These are phyloP conservation scores for Rhinolophus sinicus DNA, from an alignment of 2,113 vertebrate species.

Conservation along the genomic window DNA sequence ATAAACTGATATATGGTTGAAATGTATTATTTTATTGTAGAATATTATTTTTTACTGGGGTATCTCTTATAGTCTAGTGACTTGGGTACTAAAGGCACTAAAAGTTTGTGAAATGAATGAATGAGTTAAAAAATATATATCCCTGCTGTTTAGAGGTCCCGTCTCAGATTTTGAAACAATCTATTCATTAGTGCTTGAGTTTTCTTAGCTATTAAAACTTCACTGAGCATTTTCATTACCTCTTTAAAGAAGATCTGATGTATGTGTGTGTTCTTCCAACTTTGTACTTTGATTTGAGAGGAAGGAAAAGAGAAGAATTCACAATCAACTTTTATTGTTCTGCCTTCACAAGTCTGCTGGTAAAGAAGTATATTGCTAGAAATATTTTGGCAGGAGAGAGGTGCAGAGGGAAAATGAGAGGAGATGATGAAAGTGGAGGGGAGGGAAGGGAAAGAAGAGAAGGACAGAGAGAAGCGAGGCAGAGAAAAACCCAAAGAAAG, in stretches of 20 bases:
- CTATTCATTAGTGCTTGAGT: background rate
- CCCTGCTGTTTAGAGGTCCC: background rate
- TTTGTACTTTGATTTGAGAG: background rate
- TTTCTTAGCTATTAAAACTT: slow-evolving; percentile 11
- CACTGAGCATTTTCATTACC: background rate
- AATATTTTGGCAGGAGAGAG: background rate
- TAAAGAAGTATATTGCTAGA: background rate
- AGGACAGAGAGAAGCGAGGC: background rate
- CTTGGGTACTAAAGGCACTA: background rate
- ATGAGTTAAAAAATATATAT: background rate
- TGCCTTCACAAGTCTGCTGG: background rate
- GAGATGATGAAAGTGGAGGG: too few species aligned
- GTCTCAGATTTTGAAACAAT: slow-evolving; percentile 18
- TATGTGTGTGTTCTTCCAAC: background rate
- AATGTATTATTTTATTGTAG: background rate
- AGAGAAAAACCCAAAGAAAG: background rate
- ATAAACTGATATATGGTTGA: background rate
- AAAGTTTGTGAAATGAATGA: background rate
- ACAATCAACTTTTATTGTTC: background rate
- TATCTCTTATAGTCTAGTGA: background rate
- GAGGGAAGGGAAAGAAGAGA: background rate
- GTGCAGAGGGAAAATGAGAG: background rate
- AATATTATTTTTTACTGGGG: background rate
- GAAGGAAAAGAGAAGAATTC: background rate
- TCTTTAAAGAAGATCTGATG: background rate